These are phyloP conservation scores for Champsocephalus esox DNA, from an alignment of 2,797 vertebrate genomes.

Conservation along the genomic window DNA sequence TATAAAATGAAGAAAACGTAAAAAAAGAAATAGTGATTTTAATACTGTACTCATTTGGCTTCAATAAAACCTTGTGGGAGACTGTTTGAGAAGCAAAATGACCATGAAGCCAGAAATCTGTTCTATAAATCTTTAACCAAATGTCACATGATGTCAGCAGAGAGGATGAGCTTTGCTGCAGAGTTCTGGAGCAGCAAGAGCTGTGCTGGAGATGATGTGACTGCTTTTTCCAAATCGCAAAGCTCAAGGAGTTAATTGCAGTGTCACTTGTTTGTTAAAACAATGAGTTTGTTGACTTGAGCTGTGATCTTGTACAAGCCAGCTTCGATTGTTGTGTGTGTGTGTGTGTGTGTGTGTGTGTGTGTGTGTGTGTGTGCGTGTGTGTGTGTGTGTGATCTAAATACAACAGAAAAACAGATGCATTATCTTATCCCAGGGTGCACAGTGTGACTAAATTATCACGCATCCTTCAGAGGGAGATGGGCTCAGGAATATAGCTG, in stretches of 20 bases:
- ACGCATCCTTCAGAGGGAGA: neutral
- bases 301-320: neutral
- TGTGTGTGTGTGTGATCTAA: rapidly evolving
- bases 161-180: neutral
- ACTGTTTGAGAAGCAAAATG: neutral
- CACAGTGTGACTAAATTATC: neutral
- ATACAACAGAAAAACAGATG: neutral
- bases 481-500: neutral
- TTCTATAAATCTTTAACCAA: neutral
- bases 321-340: neutral
- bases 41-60: neutral
- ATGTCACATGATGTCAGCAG: neutral
- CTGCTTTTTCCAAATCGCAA: neutral
- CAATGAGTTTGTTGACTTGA: neutral
- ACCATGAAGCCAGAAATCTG: neutral
- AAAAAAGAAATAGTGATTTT: neutral
- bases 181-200: neutral
- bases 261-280: neutral
- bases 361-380: neutral
- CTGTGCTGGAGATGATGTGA: neutral
- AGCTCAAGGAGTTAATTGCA: neutral
- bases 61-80: neutral
- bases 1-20: neutral
- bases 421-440: neutral
- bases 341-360: rapidly evolving